These are phyloP conservation scores for Oostethus manadensis DNA, from an alignment of 2,113 vertebrate species.

Conservation along the genomic window DNA sequence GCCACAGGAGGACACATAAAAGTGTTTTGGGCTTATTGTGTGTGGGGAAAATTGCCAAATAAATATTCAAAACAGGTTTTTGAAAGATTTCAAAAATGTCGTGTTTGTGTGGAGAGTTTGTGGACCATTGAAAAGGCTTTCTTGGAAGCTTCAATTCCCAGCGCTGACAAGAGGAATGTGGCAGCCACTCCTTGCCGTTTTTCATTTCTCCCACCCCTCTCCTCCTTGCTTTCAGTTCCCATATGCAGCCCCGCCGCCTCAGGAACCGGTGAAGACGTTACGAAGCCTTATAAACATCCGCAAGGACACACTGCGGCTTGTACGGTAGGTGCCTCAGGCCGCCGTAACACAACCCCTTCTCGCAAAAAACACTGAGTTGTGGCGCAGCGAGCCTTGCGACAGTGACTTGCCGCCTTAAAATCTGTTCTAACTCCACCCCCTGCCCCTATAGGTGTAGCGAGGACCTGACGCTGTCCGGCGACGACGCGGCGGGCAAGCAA, in stretches of 20 bases:
- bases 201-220: slow-evolving; percentile 20
- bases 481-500: slow-evolving; percentile 75
- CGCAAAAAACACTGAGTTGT: not conserved
- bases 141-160: slow-evolving; percentile 35
- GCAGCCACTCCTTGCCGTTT: not conserved
- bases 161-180: slow-evolving; percentile 39
- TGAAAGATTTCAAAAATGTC: no score
- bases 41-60: no score
- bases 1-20: no score
- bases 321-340: slow-evolving; percentile 74
- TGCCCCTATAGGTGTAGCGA: slow-evolving; percentile 78
- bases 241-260: slow-evolving; percentile 92
- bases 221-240: slow-evolving; percentile 79
- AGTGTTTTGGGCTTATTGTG: no score
- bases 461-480: slow-evolving; percentile 82
- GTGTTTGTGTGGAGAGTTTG: no score
- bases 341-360: slow-evolving; percentile 1
- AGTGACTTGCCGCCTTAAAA: no score
- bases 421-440: no score
- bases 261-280: slow-evolving; percentile 95
- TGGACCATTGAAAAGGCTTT: slow-evolving; percentile 29
- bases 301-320: slow-evolving; percentile 92
- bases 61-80: no score
- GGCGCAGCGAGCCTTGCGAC: not conserved
- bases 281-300: slow-evolving; percentile 96